Evolutionary conservation across 2,888 invertebrate species (phyloP).

Genomic region (Omphaloscelis lunosa): DNA sequence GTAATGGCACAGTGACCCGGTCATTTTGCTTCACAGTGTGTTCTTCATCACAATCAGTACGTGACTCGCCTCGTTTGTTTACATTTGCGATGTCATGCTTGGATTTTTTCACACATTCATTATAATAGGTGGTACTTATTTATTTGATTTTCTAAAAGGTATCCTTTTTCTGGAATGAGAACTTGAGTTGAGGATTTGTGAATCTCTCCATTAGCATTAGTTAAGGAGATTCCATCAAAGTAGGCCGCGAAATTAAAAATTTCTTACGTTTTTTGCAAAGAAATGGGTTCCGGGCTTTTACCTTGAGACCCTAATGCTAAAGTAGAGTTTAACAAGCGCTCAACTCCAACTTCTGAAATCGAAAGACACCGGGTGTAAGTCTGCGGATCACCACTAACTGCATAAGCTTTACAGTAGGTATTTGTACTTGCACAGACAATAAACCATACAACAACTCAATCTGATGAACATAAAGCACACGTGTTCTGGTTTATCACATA

Average conservation of each 20-base stretch:
- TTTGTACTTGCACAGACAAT: background rate
- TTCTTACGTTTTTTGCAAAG: no score
- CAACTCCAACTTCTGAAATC: background rate
- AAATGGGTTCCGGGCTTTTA: background rate
- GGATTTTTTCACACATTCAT: slow-evolving; percentile 7
- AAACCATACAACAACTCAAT: slow-evolving; percentile 3
- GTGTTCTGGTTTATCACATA: slow-evolving; percentile 20
- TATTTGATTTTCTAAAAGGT: background rate
- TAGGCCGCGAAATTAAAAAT: background rate
- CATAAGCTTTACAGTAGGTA: background rate
- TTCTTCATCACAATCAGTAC: slow-evolving; percentile 53
- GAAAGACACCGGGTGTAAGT: background rate
- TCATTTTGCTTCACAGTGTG: slow-evolving; percentile 51
- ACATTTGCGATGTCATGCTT: slow-evolving; percentile 28
- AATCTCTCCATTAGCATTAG: background rate
- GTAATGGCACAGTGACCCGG: slow-evolving; percentile 72
- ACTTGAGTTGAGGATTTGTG: background rate
- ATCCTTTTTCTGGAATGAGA: background rate
- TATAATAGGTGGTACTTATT: slow-evolving; percentile 6
- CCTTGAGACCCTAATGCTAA: background rate
- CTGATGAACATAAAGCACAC: slow-evolving; percentile 17
- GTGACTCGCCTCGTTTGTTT: slow-evolving; percentile 38
- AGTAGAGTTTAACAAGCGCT: no score
- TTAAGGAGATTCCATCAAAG: background rate
- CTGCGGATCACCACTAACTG: background rate